A percentile compares a stretch with the other conserved stretches of the same genome.
phyloP scores from a whole-genome alignment of 2,113 vertebrate species.

The Calyptomena viridis region DNA sequence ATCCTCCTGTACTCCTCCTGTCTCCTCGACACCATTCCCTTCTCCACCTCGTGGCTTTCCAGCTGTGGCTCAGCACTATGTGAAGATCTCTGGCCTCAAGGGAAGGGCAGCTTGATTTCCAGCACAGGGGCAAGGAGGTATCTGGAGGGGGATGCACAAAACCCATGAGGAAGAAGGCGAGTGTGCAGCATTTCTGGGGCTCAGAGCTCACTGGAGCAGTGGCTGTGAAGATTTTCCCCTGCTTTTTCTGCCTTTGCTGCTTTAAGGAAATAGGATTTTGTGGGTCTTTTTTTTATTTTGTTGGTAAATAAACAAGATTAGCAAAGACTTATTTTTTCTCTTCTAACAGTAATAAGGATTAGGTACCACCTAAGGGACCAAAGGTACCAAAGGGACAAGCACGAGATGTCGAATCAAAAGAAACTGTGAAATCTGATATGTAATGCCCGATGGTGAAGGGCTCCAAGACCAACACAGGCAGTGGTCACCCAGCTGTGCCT shows the following conservation, averaged over 20 bases:
- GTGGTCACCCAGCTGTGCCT: neutral
- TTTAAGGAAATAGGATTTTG: neutral
- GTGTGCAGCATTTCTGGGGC: neutral
- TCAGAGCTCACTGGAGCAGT: neutral
- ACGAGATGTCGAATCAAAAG: neutral
- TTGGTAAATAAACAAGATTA: conserved; percentile 12
- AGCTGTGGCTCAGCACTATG: neutral
- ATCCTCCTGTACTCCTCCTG: neutral
- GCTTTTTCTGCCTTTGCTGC: neutral
- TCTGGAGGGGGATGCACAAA: neutral
- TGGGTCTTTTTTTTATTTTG: neutral
- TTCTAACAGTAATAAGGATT: neutral
- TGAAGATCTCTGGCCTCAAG: neutral
- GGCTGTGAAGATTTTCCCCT: neutral
- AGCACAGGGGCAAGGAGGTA: neutral
- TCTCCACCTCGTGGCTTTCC: neutral
- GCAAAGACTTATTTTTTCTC: neutral
- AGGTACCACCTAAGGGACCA: neutral
- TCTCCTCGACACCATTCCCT: neutral
- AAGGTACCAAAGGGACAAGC: neutral
- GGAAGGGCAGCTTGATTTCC: neutral
- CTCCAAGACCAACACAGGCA: rapidly evolving
- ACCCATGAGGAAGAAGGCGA: neutral
- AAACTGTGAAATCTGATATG: neutral
- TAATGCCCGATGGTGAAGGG: rapidly evolving